A percentile compares a stretch with the other conserved stretches of the same genome.
phyloP scores from a whole-genome alignment of 2,797 vertebrate species.

The Rallus crepitans region DNA sequence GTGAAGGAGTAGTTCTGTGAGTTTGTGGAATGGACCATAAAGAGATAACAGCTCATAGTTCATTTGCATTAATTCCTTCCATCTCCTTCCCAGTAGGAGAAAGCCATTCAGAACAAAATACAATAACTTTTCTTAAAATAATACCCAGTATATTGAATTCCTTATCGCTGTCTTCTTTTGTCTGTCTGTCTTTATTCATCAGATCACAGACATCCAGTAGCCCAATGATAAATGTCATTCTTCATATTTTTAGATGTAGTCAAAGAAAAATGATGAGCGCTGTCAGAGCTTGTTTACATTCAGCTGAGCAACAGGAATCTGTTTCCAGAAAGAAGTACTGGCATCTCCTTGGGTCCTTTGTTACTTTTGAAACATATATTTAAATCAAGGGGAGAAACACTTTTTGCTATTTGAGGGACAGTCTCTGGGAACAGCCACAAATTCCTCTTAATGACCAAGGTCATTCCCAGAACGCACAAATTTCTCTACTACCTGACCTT shows the following conservation, averaged over 20 bases:
- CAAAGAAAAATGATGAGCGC: conserved; percentile 12
- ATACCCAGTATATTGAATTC: neutral
- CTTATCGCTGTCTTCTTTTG: neutral
- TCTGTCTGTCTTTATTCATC: neutral
- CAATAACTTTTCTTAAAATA: conserved; percentile 6
- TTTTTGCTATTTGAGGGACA: neutral
- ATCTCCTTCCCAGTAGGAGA: neutral
- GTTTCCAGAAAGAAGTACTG: neutral
- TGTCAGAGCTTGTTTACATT: neutral
- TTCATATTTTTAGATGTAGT: conserved; percentile 15
- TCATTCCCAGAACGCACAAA: neutral
- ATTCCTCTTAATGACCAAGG: neutral
- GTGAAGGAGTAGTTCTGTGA: neutral
- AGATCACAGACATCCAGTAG: neutral
- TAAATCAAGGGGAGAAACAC: neutral
- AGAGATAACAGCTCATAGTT: neutral
- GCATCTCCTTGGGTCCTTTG: neutral
- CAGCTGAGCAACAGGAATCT: neutral
- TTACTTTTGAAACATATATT: neutral
- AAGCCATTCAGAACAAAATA: neutral
- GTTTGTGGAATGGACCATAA: neutral
- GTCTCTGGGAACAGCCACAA: neutral
- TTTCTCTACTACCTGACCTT: neutral
- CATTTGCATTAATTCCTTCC: neutral
- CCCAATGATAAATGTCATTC: neutral